Base-by-base conservation (phyloP, 2,888 invertebrate species). In the Heteropelma amictum region DNA sequence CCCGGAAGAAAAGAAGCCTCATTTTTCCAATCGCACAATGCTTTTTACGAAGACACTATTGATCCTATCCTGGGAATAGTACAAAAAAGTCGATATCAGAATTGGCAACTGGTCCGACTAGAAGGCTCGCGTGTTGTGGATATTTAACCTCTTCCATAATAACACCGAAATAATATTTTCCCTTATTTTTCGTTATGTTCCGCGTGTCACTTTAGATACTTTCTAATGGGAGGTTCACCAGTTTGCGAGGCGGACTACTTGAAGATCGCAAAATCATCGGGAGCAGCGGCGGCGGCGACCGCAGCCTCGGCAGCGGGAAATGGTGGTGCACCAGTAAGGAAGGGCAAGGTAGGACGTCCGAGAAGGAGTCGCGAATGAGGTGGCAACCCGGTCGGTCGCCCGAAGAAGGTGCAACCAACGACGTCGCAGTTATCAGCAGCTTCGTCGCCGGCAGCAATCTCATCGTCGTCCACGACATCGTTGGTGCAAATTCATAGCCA, bases 201-300 rank as follows among this genome's bases (percentile, higher is more conserved):
- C 8, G 12, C 38, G 12, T 14, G n/a, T 1, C 6, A 38, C n/a
- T 64, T 33, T 88, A 94, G 94, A 91, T 97, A 96, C 91, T 96
- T 96, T 90, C 93, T 97, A 92, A 92, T 97, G 84, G 95, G 96
- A 87, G 97, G 97, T 80, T 94, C 94, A 87, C 92, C 97, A 88
- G 95, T 97, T 80, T 98, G 98, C 92, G 98, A 98, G 91, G 95
- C 97, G 90, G 97, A 98, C 91, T 97, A 96, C 94, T 96, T 97
- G 90, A 97, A 97, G 91, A 92, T 97, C 88, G 93, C 96, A 90
- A 96, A 96, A 90, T 89, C 88, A 78, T 87, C 88, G 82, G 85
- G 83, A 65, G 87, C 86, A 33, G 93, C 92, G 82, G 93, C 93
- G 82, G 93, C 92, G 86, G 91, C 91, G 79, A 93, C 93, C 82